These are phyloP conservation scores for Temnothorax unifasciatus DNA, from an alignment of 2,888 invertebrate genomes.

Conservation along the genomic window DNA sequence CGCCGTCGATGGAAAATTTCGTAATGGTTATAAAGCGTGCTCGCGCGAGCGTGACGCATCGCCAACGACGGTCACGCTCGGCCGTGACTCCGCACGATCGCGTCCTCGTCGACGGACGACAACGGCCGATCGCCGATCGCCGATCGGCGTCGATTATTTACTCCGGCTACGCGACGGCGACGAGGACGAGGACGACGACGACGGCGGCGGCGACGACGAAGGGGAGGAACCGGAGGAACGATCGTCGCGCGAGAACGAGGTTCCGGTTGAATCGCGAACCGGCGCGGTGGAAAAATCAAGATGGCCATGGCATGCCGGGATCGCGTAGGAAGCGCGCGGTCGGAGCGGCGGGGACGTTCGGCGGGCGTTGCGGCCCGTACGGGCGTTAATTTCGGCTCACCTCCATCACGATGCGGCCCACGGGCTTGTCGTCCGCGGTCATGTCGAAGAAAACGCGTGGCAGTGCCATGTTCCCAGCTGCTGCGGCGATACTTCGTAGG, in stretches of 20 bases:
- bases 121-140: not conserved
- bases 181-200: not conserved
- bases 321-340: slow-evolving; percentile 22
- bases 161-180: too few species aligned
- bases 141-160: too few species aligned
- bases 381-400: slow-evolving; percentile 88
- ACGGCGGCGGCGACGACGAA: not conserved
- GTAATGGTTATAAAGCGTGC: slow-evolving; percentile 22
- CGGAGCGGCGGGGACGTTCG: not conserved
- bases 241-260: not conserved
- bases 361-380: not conserved
- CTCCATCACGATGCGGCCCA: slow-evolving; percentile 97
- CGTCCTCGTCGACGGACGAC: not conserved
- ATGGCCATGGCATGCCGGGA: slow-evolving; percentile 75
- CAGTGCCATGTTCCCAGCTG: slow-evolving; percentile 90
- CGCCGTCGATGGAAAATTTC: slow-evolving; percentile 71
- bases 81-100: not conserved
- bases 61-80: slow-evolving; percentile 11
- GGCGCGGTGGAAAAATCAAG: slow-evolving; percentile 64
- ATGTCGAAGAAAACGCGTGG: slow-evolving; percentile 97
- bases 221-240: not conserved
- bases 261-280: not conserved
- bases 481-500: slow-evolving; percentile 87
- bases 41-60: slow-evolving; percentile 43
- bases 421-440: slow-evolving; percentile 91